phyloP scores from a whole-genome alignment of 2,797 vertebrate species.

The Eurystomus glaucurus region DNA sequence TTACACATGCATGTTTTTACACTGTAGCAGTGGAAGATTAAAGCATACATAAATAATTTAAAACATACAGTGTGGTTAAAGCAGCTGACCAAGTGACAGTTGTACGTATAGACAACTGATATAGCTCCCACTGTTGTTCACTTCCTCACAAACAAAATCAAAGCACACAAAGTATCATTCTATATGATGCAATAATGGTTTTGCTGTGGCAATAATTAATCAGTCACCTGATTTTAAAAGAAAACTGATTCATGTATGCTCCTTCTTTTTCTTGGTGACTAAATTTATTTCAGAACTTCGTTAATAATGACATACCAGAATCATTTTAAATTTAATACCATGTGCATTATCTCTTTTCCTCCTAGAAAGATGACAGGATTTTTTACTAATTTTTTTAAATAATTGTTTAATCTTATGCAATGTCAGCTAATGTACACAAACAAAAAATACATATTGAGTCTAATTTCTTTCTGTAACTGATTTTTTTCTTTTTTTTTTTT shows the following conservation, averaged over 20 bases:
- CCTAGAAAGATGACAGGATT: not conserved
- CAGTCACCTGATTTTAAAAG: not conserved
- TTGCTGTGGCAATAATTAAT: not conserved
- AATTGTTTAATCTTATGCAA: not conserved
- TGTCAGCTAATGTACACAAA: not conserved
- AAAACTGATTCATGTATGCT: conserved; percentile 2
- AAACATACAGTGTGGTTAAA: not conserved
- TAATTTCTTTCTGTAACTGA: not conserved
- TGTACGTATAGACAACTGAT: not conserved
- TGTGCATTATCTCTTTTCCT: not conserved
- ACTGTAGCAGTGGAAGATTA: not conserved
- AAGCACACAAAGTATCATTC: conserved; percentile 5
- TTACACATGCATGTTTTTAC: not conserved
- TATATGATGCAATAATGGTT: not conserved
- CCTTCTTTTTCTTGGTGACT: conserved; percentile 6
- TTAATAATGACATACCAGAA: conserved; percentile 37
- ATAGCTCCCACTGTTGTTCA: not conserved
- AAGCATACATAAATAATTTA: conserved; percentile 22
- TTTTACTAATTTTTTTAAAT: not conserved
- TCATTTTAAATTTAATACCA: not conserved
- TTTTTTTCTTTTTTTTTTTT: not conserved
- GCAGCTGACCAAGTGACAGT: not conserved
- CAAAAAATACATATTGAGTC: not conserved
- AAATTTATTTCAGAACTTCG: conserved; percentile 24
- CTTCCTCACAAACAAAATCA: not conserved